Evolutionary conservation across 2,113 vertebrate species (phyloP).

Genomic region (Chaetura pelagica): DNA sequence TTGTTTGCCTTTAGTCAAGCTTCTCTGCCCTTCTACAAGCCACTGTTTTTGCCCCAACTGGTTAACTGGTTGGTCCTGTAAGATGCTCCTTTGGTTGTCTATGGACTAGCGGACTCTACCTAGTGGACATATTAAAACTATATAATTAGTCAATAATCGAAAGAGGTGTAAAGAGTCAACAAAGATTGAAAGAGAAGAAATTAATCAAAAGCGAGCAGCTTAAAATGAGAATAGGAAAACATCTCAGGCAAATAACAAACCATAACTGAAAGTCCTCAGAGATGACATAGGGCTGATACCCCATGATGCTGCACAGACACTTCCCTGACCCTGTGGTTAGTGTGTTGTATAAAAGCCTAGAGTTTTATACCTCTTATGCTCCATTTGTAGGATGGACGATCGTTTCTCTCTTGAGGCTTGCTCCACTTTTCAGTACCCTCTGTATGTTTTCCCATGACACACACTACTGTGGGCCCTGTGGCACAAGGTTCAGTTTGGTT

Average conservation of each 20-base stretch:
- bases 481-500: neutral
- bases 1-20: neutral
- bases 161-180: neutral
- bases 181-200: neutral
- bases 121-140: neutral
- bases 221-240: neutral
- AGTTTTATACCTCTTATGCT: neutral
- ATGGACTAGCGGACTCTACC: neutral
- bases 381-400: neutral
- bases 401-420: neutral
- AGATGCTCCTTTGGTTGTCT: neutral
- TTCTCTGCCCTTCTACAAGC: neutral
- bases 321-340: fast-evolving
- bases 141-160: neutral
- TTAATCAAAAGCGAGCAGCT: neutral
- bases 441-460: neutral
- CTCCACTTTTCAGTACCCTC: neutral
- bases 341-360: neutral
- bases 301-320: neutral
- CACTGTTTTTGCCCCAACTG: too few relatives aligned
- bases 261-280: neutral
- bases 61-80: fast-evolving
- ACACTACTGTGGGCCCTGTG: fast-evolving
- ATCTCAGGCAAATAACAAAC: neutral
- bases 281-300: fast-evolving